Base-by-base conservation (phyloP, 2,113 vertebrate genomes). In the Apodemus sylvaticus region DNA sequence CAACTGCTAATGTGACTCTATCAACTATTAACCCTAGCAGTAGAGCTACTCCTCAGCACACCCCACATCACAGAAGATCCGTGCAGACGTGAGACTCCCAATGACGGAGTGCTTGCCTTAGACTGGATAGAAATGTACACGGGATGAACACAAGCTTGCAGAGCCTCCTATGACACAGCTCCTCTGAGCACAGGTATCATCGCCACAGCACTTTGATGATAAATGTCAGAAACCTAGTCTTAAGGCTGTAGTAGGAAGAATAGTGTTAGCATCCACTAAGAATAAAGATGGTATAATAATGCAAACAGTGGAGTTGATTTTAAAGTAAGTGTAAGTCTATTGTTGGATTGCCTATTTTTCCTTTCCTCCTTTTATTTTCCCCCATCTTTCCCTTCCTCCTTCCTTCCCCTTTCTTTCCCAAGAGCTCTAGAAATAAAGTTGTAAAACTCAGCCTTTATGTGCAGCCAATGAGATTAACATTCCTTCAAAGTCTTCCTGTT, bases 401-500 rank as follows among this genome's bases (percentile, higher is more conserved):
- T 14, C 64, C 45, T 68, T 16, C 13, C 88, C 82, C 0, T 45
- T 85, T 45, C 9, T 89, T 60, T 58, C 48, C 53, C 48, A 34
- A 62, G 39, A 77, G 39, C 7, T 64, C 31, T 45, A 89, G 39
- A 93, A 94, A 95, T 68, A 97, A 73, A 89, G n/a, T 4, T 91
- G 51, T 3, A 93, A 89, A 95, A 89, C 26, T 79, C 64, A 95
- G 81, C 3, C 79, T n/a, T 82, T 14, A 58, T 24, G 91, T 96
- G 74, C 92, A 79, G 60, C 64, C 53, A 16, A 53, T 24, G 66
- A 92, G 88, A 93, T 51, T 64, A 58, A 86, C 14, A 70, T 64
- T 88, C 45, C 17, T 95, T 93, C 29, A 58, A 89, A 92, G 76
- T 76, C 68, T 87, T 60, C 91, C 51, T 88, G 51, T 53, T 94